Evolutionary conservation across 2,113 vertebrate genomes (phyloP), one percentile per base, ranked within the genome.

Genomic region (Aepyceros melampus): DNA sequence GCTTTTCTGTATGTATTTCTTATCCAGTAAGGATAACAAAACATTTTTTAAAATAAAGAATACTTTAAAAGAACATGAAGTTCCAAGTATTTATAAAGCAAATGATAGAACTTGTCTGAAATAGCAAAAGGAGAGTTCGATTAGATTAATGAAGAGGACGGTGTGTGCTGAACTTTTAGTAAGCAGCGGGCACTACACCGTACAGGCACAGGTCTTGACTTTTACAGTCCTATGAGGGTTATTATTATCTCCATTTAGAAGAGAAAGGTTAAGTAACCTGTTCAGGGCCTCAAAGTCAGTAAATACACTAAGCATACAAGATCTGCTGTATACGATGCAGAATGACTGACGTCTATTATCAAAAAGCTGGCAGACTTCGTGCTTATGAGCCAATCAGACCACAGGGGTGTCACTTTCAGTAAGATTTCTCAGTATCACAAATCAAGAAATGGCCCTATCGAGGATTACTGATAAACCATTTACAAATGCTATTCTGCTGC

Each of bases 1-100:
- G 27, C 14, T 78, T 64, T 67, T 76, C 31, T 84, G 21, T 53
- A 45, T 31, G 5, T 12, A 97, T 53, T 92, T 91, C 43, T 92
- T 93, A 90, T 47, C 62, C 19, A 49, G 74, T 51, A 96, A n/a
- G 6, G 13, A 95, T 6, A 11, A 11, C 2, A 91, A 89, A 60
- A 53, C 2, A 17, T 27, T 71, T 60, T 17, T 33, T 23, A 16
- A 67, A 79, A 55, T 27, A 31, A 43, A 36, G 25, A 84, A 45
- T 29, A 82, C 2, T 31, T 40, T 88, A 79, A 85, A 1, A 89
- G 71, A 94, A 87, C 25, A 87, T 29, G 5, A 94, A 87, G 27
- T 84, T 89, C n/a, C n/a, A 96, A 71, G 47, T 17, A 89, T 90
- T 95, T 96, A 60, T 95, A 95, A 93, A 87, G n/a, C 86, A 96